Base-by-base conservation (phyloP, 2,888 invertebrate genomes). In the Lobophora halterata region DNA sequence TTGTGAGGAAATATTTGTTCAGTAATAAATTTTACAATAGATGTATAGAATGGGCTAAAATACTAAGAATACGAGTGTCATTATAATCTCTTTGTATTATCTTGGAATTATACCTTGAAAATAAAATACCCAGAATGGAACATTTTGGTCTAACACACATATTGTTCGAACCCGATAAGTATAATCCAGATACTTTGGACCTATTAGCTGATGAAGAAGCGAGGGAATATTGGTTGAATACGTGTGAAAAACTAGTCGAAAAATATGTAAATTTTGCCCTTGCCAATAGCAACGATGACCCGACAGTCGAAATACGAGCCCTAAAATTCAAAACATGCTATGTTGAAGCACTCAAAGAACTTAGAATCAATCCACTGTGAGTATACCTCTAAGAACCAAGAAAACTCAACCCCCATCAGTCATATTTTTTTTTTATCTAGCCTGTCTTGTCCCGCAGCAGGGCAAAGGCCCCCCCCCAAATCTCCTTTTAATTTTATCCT, bases 151-250 rank as follows among this genome's bases (percentile, higher is more conserved):
- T 86, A 42, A 74, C 80, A 28, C 86, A 87, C 50, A 75, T 98
- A 55, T 86, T 98, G 44, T 89, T 90, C 54, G 92, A 96, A 77
- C 93, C 94, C 33, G 88, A 90, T 53, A 90, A 90, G 64, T 98
- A 98, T 86, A 91, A 91, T 71, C 97, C 98, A 1, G 98, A 99
- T 76, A 96, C 97, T 14, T 92, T 97, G 51, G 97, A 98, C 82
- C 89, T 99, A 39, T 91, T 94, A 44, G 90, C 91, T 59, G 97
- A 98, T 74, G 89, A 90, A 51, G 94, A 95, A 69, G 98, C 97
- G 6, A 91, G 95, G 71, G 91, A 89, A 54, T 98, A 98, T 79
- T 99, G 98, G 98, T 89, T 98, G 26, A 90, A 93, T 48, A 97
- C 97, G 74, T 95, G 98, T 70, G 94, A 95, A 71, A 93, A 92